Evolutionary conservation across 1,140 invertebrate species (phyloP), one percentile per base, ranked within the genome.

Genomic region (Megalopta genalis): DNA sequence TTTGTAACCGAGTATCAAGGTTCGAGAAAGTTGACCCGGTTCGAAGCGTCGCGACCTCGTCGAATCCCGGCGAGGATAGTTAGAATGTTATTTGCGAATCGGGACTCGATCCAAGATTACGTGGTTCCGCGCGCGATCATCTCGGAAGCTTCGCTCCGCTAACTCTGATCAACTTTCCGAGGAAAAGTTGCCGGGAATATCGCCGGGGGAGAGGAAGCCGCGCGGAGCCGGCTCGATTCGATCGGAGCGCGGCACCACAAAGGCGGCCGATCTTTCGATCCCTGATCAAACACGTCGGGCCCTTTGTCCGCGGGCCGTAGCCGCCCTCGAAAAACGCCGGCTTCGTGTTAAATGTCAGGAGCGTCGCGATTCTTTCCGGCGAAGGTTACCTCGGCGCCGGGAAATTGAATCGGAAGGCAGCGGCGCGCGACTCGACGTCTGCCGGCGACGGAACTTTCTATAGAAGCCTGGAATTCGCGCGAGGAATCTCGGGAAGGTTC

Each of bases 71-170:
- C 5, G 46, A 16, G 23, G 37, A 63, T 46, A 66, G 60, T 72
- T 72, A 18, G 21, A n/a, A 46, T 52, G 37, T 59, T 64, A 63
- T 64, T 78, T 57, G 39, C 65, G 64, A 59, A 59, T 10, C 49
- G 23, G 37, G 63, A 63, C 59, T 37, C 67, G n/a, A 52, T 21
- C n/a, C 42, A 27, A 78, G 49, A 78, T 78, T 72, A 67, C 46
- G 49, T 49, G 59, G 57, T 46, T 62, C 37, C n/a, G 49, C 49
- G 49, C 16, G 49, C 49, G 42, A 62, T 69, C 74, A 54, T 5
- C 67, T 37, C 18, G 1, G 7, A 25, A 3, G 1, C 39, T 10
- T 16, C 18, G 6, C 66, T n/a, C 1, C 12, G 46, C 46, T 54
- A n/a, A 52, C 54, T 59, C n/a, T 21, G 25, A 67, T 76, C 25